Evolutionary conservation across 2,888 invertebrate genomes (phyloP), one percentile per base, ranked within the genome.

Genomic region (Sclerodermus sp.): DNA sequence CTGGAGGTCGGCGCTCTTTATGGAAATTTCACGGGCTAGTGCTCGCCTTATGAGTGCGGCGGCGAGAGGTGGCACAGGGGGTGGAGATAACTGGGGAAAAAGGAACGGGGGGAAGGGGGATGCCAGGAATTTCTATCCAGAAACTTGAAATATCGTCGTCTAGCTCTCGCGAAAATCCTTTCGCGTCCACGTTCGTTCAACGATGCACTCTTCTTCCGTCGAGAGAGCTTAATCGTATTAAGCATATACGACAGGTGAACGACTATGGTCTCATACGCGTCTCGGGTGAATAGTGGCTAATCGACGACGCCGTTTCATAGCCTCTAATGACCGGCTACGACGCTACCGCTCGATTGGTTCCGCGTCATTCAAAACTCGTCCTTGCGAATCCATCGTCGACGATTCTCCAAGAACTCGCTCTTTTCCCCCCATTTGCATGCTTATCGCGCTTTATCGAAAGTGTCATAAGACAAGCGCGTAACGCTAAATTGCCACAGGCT

Each of bases 1-100:
- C 59, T 53, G 58, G 51, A 57, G 60, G 60, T 63, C 66, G 56
- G 56, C 62, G 65, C 67, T 71, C 71, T 73, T 73, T 75, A 74
- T 72, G 73, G 67, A 73, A 74, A 76, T 76, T 74, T 71, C 66
- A 62, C 66, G 60, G 65, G 54, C 62, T 59, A 54, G 56, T 67
- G 60, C 41, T 38, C 47, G 70, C 65, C 68, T 69, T 66, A 65
- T 53, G 65, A 66, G 53, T 45, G 49, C 36, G 39, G 39, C 49
- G 41, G 32, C 50, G 54, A 39, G 48, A 29, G 42, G 41, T 45
- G 36, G 32, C 14, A 39, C 34, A 32, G 14, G 32, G 40, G 37
- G 32, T 41, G 23, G 18, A 31, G 43, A 36, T n/a, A n/a, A 5
- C 8, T 23, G 23, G 23, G 40, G 31, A 36, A 43, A 40, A 42